phyloP scores from a whole-genome alignment of 2,888 invertebrate genomes.

The Crematogaster levior region DNA sequence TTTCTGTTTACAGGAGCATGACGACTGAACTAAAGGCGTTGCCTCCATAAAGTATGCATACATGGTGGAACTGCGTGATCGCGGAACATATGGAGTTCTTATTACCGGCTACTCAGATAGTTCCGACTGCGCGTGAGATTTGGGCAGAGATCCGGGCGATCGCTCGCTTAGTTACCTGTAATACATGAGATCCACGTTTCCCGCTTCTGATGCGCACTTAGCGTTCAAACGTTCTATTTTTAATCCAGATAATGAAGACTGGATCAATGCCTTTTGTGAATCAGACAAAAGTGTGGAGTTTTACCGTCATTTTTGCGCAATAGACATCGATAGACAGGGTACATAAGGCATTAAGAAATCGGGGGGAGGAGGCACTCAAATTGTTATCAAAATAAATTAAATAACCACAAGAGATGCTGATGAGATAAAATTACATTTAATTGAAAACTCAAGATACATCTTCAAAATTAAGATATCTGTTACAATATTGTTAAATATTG shows the following conservation, averaged over 20 bases:
- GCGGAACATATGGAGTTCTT: conserved; percentile 92
- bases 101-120: conserved; percentile 91
- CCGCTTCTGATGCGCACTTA: neutral
- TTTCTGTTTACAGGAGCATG: conserved; percentile 87
- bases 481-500: neutral
- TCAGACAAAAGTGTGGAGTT: no score
- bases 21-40: conserved; percentile 92
- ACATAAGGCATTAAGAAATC: neutral
- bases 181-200: conserved; percentile 59
- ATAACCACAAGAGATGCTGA: neutral
- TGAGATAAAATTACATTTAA: no score
- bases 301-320: neutral
- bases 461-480: neutral
- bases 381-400: conserved; percentile 30
- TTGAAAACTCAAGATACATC: no score
- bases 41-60: conserved; percentile 91
- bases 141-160: conserved; percentile 92
- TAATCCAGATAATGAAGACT: neutral
- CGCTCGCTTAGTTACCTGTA: conserved; percentile 83
- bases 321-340: neutral
- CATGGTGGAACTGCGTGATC: conserved; percentile 91
- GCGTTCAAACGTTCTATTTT: neutral
- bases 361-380: neutral
- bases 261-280: neutral
- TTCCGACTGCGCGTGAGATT: conserved; percentile 92